phyloP scores from a whole-genome alignment of 2,113 vertebrate species.

The Podiceps cristatus region DNA sequence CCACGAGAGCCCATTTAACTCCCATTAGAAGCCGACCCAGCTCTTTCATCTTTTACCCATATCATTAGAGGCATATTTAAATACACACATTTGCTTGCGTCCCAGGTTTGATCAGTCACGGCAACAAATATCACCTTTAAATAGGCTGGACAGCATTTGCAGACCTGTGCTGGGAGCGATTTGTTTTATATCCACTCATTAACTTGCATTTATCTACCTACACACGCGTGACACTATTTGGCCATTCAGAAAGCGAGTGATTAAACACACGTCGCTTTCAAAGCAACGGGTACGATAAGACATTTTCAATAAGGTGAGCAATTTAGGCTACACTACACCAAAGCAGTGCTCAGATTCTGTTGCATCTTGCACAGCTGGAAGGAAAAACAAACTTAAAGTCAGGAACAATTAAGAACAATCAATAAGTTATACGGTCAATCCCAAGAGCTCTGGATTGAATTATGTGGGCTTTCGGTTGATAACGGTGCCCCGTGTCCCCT shows the following conservation, averaged over 20 bases:
- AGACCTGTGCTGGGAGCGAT: neutral
- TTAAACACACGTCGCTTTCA: neutral
- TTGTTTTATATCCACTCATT: slow-evolving; percentile 8
- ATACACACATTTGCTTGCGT: neutral
- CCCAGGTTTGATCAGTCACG: neutral
- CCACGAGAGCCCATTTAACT: neutral
- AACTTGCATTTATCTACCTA: neutral
- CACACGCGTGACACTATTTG: neutral
- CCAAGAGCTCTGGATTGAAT: neutral
- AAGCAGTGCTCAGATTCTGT: neutral
- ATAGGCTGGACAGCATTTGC: neutral
- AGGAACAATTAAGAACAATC: neutral
- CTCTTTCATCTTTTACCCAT: neutral
- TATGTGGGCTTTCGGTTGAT: neutral
- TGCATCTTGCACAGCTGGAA: neutral
- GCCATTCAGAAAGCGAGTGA: neutral
- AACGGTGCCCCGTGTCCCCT: accelerated
- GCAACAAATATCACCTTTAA: neutral
- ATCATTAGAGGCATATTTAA: neutral
- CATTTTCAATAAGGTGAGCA: neutral
- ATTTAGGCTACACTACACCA: accelerated
- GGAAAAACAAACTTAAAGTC: neutral
- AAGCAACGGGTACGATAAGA: neutral
- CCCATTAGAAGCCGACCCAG: neutral
- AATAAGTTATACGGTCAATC: neutral